A percentile compares a stretch with the other conserved stretches of the same genome.
These are phyloP conservation scores for Lichenostomus cassidix DNA, from an alignment of 2,113 vertebrate genomes.

Conservation along the genomic window DNA sequence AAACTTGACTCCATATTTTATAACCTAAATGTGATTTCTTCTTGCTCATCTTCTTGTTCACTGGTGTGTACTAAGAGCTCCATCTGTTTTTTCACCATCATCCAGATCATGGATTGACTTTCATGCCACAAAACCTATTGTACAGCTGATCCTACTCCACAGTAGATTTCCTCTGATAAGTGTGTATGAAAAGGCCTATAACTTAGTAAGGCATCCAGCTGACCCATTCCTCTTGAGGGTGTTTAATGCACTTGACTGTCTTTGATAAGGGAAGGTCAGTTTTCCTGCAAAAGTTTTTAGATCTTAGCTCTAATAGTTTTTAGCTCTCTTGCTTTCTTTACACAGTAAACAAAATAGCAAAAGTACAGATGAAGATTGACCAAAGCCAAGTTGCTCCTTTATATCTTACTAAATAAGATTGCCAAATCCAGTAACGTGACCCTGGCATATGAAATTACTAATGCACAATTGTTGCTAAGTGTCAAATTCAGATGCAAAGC, in stretches of 20 bases:
- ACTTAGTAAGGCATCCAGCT: not conserved
- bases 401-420: not conserved
- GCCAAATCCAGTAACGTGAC: not conserved
- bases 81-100: not conserved
- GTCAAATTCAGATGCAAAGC: not conserved
- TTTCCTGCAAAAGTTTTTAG: not conserved
- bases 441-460: not conserved
- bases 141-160: not conserved
- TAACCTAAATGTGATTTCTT: not conserved
- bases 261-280: not conserved
- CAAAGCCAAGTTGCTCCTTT: not conserved
- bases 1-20: not conserved
- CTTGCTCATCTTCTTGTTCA: not conserved
- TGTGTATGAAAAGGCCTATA: not conserved
- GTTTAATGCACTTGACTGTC: not conserved
- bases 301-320: not conserved
- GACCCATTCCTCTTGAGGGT: not conserved
- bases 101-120: not conserved
- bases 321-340: not conserved
- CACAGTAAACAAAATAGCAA: not conserved
- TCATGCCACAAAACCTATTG: not conserved
- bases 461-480: not conserved
- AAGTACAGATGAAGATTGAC: not conserved
- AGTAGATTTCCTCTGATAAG: not conserved
- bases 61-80: not conserved